phyloP scores from a whole-genome alignment of 2,888 invertebrate genomes.

The Girardia tigrina region DNA sequence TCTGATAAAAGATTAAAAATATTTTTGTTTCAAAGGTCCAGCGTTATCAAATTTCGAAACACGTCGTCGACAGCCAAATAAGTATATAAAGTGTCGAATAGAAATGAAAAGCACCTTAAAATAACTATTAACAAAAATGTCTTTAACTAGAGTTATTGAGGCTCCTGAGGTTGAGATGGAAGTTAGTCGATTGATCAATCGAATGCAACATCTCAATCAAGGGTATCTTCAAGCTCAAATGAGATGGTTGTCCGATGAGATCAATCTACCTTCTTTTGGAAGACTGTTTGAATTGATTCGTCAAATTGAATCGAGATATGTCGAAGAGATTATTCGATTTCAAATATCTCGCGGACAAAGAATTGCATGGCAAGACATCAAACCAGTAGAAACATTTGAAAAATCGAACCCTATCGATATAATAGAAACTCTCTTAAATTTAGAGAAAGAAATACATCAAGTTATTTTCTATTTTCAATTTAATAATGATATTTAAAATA shows the following conservation, averaged over 20 bases:
- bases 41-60: too few species aligned
- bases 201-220: background rate
- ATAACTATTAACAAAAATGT: background rate
- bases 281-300: background rate
- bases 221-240: background rate
- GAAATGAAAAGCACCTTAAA: too few species aligned
- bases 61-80: too few species aligned
- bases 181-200: background rate
- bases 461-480: background rate
- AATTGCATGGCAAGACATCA: background rate
- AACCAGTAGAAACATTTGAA: background rate
- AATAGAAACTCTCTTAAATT: background rate
- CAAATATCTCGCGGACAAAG: background rate
- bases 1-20: too few species aligned
- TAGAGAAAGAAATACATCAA: constrained; percentile 5
- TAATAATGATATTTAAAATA: background rate
- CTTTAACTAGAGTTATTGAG: background rate
- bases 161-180: background rate
- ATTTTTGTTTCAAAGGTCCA: too few species aligned
- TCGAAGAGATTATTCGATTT: background rate
- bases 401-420: background rate
- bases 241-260: background rate
- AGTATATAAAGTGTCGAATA: too few species aligned
- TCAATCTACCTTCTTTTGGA: background rate
- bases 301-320: background rate